Conservation (phyloP, 1,140 invertebrate species). For the Vollenhovia emeryi region DNA sequence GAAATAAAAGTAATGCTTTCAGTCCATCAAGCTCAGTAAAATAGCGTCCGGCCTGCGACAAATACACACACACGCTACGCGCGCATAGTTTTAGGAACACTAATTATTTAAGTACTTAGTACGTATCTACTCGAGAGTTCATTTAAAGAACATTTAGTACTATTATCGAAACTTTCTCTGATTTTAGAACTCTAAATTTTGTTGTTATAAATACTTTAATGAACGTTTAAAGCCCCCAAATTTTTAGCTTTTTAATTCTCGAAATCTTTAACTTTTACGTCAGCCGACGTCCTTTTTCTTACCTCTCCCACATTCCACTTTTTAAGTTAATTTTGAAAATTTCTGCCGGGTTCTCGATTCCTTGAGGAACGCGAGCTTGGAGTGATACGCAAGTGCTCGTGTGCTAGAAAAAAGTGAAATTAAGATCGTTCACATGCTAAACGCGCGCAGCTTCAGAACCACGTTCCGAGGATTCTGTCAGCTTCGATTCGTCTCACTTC, state of each 20-base stretch:
- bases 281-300: neutral
- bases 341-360: neutral
- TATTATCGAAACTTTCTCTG: neutral
- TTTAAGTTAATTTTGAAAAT: neutral
- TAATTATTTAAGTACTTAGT: constrained; percentile 12
- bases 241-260: constrained; percentile 23
- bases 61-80: neutral
- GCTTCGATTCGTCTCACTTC: neutral
- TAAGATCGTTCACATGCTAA: neutral
- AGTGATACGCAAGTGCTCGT: neutral
- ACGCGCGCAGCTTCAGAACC: neutral
- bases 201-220: constrained; percentile 15
- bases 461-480: neutral
- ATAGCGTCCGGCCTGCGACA: constrained; percentile 25
- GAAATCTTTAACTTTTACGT: constrained; percentile 1
- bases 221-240: constrained; percentile 6
- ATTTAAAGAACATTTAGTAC: constrained; percentile 21
- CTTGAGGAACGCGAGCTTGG: neutral
- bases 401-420: neutral
- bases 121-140: constrained; percentile 5
- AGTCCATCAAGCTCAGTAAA: constrained; percentile 67
- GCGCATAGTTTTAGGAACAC: neutral
- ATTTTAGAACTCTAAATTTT: constrained; percentile 24
- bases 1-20: constrained; percentile 74
- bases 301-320: neutral